Conservation (phyloP, 2,797 vertebrate genomes). For the Thamnophis elegans region DNA sequence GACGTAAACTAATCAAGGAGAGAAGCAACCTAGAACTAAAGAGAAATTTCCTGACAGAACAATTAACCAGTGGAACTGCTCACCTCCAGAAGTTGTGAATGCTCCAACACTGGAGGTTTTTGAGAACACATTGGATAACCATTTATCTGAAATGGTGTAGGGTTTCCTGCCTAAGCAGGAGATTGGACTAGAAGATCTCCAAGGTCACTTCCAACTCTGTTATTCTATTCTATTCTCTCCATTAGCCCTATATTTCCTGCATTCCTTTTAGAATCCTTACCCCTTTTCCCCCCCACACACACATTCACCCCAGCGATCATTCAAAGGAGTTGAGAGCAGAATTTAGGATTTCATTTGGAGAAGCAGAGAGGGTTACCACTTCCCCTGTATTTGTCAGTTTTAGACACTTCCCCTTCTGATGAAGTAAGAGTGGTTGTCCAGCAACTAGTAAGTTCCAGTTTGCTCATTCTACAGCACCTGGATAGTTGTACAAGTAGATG, state of each 20-base stretch:
- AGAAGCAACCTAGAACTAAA: background rate
- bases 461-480: background rate
- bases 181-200: too few relatives aligned
- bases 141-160: background rate
- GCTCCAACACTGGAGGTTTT: background rate
- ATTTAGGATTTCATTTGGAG: background rate
- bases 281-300: accelerated
- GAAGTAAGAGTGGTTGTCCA: background rate
- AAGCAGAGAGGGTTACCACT: background rate
- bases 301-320: background rate
- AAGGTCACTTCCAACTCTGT: too few relatives aligned
- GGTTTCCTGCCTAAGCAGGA: too few relatives aligned
- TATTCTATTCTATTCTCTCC: background rate
- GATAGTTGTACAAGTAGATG: background rate
- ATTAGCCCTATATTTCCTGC: background rate
- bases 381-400: background rate
- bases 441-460: background rate
- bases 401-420: background rate
- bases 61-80: background rate
- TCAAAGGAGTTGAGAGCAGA: background rate
- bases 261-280: background rate
- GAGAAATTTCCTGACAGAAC: background rate
- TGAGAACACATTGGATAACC: background rate
- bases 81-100: background rate
- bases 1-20: background rate